These are phyloP conservation scores for Helobdella robusta DNA, from an alignment of 2,888 invertebrate genomes.

Conservation along the genomic window DNA sequence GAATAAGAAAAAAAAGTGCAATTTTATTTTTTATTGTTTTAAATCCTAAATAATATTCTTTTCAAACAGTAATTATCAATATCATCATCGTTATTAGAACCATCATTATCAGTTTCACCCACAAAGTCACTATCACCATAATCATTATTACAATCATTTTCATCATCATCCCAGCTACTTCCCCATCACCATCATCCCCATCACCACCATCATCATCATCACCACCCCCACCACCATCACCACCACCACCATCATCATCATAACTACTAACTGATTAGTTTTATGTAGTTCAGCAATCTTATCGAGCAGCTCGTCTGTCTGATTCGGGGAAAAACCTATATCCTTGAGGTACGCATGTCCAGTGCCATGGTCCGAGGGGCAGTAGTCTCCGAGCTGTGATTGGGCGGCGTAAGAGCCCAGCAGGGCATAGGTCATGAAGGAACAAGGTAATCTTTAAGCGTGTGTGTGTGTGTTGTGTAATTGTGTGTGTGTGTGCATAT, in stretches of 20 bases:
- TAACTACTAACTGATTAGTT: constrained; percentile 55
- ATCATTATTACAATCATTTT: not conserved
- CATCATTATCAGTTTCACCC: too few species aligned
- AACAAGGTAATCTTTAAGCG: constrained; percentile 74
- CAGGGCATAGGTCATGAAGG: constrained; percentile 89
- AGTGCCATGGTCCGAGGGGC: constrained; percentile 57
- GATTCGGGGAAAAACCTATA: constrained; percentile 84
- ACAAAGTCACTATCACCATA: too few species aligned
- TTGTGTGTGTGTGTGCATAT: not conserved
- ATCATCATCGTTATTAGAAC: too few species aligned
- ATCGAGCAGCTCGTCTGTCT: constrained; percentile 78
- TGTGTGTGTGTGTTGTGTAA: too few species aligned
- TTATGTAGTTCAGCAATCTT: constrained; percentile 90
- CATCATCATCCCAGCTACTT: not conserved
- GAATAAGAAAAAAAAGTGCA: too few species aligned
- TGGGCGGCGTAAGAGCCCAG: constrained; percentile 84
- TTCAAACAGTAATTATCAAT: too few species aligned
- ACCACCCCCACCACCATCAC: too few species aligned
- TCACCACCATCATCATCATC: too few species aligned
- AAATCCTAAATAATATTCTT: too few species aligned
- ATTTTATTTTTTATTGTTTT: too few species aligned
- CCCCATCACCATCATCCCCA: not conserved
- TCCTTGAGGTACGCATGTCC: constrained; percentile 69
- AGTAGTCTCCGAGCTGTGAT: constrained; percentile 91
- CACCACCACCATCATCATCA: too few species aligned